Evolutionary conservation across 1,140 invertebrate genomes (phyloP).

Genomic region (Asbolus verrucosus): DNA sequence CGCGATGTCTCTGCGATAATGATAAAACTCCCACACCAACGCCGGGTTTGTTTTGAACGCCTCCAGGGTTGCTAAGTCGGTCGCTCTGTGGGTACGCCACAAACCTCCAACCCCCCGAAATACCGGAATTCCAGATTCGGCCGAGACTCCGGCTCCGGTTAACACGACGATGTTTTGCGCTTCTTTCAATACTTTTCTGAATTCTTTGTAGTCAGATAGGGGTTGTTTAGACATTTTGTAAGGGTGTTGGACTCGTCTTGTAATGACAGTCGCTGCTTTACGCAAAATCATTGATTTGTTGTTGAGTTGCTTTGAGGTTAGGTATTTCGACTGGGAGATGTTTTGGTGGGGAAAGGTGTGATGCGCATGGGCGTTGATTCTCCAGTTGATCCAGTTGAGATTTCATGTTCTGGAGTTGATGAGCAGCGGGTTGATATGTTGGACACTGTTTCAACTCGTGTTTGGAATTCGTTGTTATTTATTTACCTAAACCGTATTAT

Average conservation of each 20-base stretch:
- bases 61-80: slow-evolving; percentile 67
- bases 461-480: slow-evolving; percentile 30
- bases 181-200: slow-evolving; percentile 70
- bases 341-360: neutral
- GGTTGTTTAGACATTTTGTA: slow-evolving; percentile 44
- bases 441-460: slow-evolving; percentile 22
- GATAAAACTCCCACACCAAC: slow-evolving; percentile 73
- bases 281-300: slow-evolving; percentile 5
- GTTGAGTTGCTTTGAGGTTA: slow-evolving; percentile 13
- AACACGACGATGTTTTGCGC: slow-evolving; percentile 76
- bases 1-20: slow-evolving; percentile 70
- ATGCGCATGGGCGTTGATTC: slow-evolving; percentile 17
- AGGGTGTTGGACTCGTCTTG: neutral
- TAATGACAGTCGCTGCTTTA: neutral
- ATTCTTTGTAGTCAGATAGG: slow-evolving; percentile 62
- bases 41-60: slow-evolving; percentile 68
- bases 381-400: slow-evolving; percentile 9
- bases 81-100: slow-evolving; percentile 75
- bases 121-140: slow-evolving; percentile 86
- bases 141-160: slow-evolving; percentile 83
- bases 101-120: slow-evolving; percentile 83
- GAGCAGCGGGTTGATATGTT: slow-evolving; percentile 26
- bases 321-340: neutral
- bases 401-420: slow-evolving; percentile 18
- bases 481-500: slow-evolving; percentile 9